Evolutionary conservation across 2,113 vertebrate species (phyloP).

Genomic region (Rhea pennata): DNA sequence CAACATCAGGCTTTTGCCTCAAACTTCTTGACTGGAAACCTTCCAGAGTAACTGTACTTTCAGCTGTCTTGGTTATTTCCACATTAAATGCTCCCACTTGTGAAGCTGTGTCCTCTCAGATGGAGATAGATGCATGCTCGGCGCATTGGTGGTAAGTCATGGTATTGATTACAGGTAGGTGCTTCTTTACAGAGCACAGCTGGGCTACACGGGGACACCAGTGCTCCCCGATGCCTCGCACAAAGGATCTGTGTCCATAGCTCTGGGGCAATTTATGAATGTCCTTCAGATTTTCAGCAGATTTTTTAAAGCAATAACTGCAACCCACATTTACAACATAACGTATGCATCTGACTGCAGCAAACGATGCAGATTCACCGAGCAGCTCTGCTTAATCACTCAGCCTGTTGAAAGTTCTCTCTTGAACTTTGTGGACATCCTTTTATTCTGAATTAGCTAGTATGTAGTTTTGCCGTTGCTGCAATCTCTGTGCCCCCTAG

Average conservation of each 20-base stretch:
- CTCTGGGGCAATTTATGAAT: background rate
- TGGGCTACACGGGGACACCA: background rate
- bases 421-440: background rate
- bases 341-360: background rate
- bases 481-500: background rate
- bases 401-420: background rate
- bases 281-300: background rate
- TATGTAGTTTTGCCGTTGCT: background rate
- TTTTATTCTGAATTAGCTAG: background rate
- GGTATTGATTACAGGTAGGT: background rate
- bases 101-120: background rate
- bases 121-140: fast-evolving
- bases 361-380: background rate
- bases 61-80: background rate
- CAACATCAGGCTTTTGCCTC: background rate
- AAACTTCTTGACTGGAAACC: background rate
- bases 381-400: background rate
- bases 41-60: background rate
- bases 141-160: background rate
- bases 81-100: background rate
- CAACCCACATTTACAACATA: background rate
- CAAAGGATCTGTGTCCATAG: background rate
- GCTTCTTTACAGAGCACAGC: background rate
- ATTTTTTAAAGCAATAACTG: background rate
- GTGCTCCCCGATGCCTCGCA: background rate